phyloP scores from a whole-genome alignment of 2,113 vertebrate species.

The Probosciger aterrimus region DNA sequence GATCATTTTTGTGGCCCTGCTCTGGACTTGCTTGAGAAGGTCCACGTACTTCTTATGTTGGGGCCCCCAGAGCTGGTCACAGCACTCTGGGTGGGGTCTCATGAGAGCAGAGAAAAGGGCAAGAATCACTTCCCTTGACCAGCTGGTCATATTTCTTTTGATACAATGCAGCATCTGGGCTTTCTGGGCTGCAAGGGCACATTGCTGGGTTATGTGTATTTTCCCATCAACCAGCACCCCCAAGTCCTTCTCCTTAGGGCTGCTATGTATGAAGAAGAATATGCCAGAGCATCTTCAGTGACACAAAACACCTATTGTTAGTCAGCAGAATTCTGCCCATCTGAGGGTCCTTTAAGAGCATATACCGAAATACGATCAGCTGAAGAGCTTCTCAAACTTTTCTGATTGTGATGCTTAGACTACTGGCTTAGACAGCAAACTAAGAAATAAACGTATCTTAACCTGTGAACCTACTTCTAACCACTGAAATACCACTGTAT shows the following conservation, averaged over 20 bases:
- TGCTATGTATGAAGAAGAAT: not conserved
- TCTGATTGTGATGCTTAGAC: not conserved
- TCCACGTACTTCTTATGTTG: not conserved
- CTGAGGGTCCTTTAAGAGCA: not conserved
- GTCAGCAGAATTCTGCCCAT: not conserved
- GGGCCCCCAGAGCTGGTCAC: not conserved
- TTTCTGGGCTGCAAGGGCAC: not conserved
- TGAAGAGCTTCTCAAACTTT: not conserved
- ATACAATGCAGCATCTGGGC: not conserved
- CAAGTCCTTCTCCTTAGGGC: not conserved
- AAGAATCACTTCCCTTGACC: not conserved
- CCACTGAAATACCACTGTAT: not conserved
- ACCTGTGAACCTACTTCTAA: not conserved
- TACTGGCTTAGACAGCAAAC: not conserved
- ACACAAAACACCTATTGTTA: accelerated
- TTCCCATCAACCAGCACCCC: not conserved
- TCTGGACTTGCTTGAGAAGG: not conserved
- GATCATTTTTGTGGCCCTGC: not conserved
- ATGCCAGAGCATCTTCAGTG: not conserved
- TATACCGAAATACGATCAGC: not conserved
- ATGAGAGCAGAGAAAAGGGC: not conserved
- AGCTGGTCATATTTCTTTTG: not conserved
- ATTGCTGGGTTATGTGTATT: not conserved
- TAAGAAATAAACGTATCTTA: not conserved
- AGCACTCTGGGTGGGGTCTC: not conserved